Base-by-base conservation (phyloP, 2,888 invertebrate species). In the Ophion costatus region DNA sequence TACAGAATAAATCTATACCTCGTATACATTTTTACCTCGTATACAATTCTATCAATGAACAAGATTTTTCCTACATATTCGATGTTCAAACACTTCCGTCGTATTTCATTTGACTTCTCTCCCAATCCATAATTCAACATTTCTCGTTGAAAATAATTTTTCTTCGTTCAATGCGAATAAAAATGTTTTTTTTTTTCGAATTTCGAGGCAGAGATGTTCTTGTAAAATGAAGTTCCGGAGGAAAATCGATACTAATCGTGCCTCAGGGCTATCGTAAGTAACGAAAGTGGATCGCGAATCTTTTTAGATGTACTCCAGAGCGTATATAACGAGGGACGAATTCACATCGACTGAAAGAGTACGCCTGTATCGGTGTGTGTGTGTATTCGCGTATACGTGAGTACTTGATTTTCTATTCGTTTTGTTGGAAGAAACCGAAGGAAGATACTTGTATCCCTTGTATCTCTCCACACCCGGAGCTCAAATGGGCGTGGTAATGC, bases 401-500 rank as follows among this genome's bases (percentile, higher is more conserved):
- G 51, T 20, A 7, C 61, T 51, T 71, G 24, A 70, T 82, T 73
- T 79, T 59, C 59, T 67, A 64, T 61, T 69, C 38, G 56, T 76
- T 76, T 81, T 79, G 59, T 45, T 51, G 24, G 24, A 73, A 51
- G 63, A 33, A 74, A 56, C 56, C 20, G 51, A 45, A 63, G 45
- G 57, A 67, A 82, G 87, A 85, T 82, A 82, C 79, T 61, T 64
- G 85, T 69, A 76, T 84, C 75, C 86, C 80, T 80, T 51, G 75
- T 82, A 79, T 82, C 79, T 80, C 85, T 80, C 80, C 59, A 77
- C 85, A 80, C 79, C 80, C 85, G 86, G 74, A 84, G 81, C 86
- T 80, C 45, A 83, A 86, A 88, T 92, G 91, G 92, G 92, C 92
- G 93, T 92, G 92, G 92, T 91, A 91, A 91, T 92, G 92, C 92